Conservation (phyloP, 1,140 invertebrate species). For the Drosophila guanche region DNA sequence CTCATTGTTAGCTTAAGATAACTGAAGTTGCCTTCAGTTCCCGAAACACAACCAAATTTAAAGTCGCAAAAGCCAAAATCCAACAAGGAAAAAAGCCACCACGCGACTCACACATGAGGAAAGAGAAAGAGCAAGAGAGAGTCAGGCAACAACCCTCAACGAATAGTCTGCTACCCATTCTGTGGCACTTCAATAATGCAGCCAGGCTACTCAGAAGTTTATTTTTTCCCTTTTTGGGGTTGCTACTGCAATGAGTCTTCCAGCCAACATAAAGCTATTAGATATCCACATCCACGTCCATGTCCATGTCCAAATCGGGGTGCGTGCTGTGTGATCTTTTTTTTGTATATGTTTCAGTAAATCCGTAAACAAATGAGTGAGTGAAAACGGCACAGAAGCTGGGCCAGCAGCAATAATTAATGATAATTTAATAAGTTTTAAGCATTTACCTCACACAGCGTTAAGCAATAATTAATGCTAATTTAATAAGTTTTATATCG, state of each 20-base stretch:
- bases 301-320: neutral
- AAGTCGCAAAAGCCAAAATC: slow-evolving; percentile 25
- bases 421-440: slow-evolving; percentile 75
- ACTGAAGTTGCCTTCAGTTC: neutral
- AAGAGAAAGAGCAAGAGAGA: neutral
- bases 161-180: slow-evolving; percentile 12
- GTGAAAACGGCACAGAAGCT: slow-evolving; percentile 13
- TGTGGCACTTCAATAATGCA: slow-evolving; percentile 67
- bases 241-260: slow-evolving; percentile 15
- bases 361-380: slow-evolving; percentile 73
- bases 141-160: slow-evolving; percentile 47
- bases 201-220: slow-evolving; percentile 65
- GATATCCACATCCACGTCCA: slow-evolving; percentile 29
- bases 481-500: slow-evolving; percentile 73
- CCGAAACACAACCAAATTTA: slow-evolving; percentile 33
- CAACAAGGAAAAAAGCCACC: no score
- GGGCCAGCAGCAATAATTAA: neutral
- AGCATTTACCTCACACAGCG: neutral
- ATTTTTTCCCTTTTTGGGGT: slow-evolving; percentile 24
- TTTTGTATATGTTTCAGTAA: slow-evolving; percentile 31
- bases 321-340: slow-evolving; percentile 10
- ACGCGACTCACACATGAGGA: neutral
- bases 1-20: slow-evolving; percentile 25
- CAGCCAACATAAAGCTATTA: slow-evolving; percentile 46
- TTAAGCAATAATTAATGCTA: slow-evolving; percentile 23